Evolutionary conservation across 2,797 vertebrate genomes (phyloP).

Genomic region (Xenentodon cancila): DNA sequence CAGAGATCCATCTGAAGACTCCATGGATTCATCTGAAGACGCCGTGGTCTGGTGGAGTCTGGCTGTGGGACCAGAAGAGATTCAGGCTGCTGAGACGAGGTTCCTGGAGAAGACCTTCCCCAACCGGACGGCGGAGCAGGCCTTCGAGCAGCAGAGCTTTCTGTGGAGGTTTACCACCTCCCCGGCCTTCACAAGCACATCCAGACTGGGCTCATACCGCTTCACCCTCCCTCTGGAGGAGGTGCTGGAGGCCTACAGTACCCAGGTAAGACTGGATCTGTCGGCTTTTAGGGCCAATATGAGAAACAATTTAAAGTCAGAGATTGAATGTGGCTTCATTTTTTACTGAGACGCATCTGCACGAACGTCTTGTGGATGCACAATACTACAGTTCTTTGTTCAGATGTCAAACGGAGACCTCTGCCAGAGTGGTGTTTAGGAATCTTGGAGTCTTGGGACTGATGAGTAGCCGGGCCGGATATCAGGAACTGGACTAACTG

Average conservation of each 20-base stretch:
- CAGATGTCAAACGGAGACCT: no score
- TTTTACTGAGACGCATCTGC: no score
- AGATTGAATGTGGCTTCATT: no score
- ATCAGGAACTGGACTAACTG: no score
- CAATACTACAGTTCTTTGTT: no score
- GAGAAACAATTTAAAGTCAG: no score
- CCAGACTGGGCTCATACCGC: conserved; percentile 65
- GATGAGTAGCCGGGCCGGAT: no score
- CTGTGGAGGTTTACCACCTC: conserved; percentile 64
- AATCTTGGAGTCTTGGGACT: no score
- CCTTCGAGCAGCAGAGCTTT: conserved; percentile 10
- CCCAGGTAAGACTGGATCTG: conserved; percentile 37
- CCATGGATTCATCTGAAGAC: no score
- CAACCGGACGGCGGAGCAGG: conserved; percentile 5
- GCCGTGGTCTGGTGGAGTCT: conserved; percentile 59
- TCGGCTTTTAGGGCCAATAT: no score
- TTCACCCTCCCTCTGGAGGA: conserved; percentile 63
- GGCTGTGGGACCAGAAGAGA: conserved; percentile 35
- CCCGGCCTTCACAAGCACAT: conserved; percentile 53
- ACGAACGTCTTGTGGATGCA: no score
- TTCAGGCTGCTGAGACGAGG: conserved; percentile 33
- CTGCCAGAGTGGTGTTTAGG: no score
- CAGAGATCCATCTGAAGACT: neutral
- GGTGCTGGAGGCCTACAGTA: conserved; percentile 54
- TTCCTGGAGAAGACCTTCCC: conserved; percentile 31